Conservation (phyloP, 2,797 vertebrate species). For the Momotus momota region DNA sequence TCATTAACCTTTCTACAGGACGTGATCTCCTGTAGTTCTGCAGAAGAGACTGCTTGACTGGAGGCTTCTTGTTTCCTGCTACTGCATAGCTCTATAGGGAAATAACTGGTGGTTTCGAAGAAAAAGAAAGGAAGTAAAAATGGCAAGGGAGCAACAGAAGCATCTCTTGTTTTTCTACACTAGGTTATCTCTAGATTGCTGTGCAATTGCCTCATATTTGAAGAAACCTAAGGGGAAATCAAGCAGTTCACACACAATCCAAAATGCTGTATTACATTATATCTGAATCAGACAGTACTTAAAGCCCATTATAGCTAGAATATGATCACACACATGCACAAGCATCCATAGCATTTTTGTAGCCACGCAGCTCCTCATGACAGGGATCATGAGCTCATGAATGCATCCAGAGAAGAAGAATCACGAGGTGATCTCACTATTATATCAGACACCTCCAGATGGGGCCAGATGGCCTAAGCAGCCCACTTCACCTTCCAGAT, state of each 20-base stretch:
- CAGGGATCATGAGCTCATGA: neutral
- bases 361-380: neutral
- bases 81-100: conserved; percentile 25
- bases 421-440: neutral
- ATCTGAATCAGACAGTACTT: neutral
- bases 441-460: neutral
- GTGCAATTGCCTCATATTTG: neutral
- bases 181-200: conserved; percentile 14
- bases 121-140: conserved; percentile 45
- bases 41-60: neutral
- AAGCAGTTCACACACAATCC: neutral
- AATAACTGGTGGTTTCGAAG: conserved; percentile 37
- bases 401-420: neutral
- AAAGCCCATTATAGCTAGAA: neutral
- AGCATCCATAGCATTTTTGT: neutral
- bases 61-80: conserved; percentile 24
- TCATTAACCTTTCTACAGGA: conserved; percentile 20
- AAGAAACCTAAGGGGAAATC: conserved; percentile 37
- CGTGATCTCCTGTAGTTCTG: neutral
- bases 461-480: neutral
- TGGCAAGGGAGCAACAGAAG: conserved; percentile 35
- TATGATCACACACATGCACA: neutral
- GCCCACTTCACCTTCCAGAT: neutral
- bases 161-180: conserved; percentile 16
- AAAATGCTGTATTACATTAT: neutral